Percentiles rank a stretch among this genome's conserved stretches.
phyloP scores from a whole-genome alignment of 2,888 invertebrate genomes.

The Euzetes globulus region DNA sequence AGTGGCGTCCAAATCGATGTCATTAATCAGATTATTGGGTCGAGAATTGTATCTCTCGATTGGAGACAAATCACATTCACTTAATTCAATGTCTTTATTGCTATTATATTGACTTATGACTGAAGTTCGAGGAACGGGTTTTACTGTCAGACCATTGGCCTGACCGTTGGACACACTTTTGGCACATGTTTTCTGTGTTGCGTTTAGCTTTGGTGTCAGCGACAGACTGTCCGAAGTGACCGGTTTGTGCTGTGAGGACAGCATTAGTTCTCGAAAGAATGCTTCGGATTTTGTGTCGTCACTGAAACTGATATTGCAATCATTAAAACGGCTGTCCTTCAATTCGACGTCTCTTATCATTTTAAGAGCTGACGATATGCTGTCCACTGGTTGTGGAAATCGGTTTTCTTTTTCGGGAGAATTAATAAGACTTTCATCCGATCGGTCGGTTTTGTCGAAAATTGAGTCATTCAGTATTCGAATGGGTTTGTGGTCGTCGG shows the following conservation, averaged over 20 bases:
- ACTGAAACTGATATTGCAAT: conserved; percentile 18
- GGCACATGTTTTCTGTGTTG: neutral
- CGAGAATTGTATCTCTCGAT: neutral
- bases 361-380: neutral
- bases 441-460: neutral
- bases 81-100: neutral
- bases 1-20: conserved; percentile 13
- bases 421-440: neutral
- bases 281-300: conserved; percentile 32
- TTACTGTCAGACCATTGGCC: neutral
- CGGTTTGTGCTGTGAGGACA: neutral
- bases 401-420: neutral
- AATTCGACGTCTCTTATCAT: neutral
- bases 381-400: neutral
- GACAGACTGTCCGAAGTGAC: neutral
- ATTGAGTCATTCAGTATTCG: neutral
- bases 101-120: neutral
- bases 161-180: neutral
- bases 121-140: neutral
- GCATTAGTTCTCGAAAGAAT: conserved; percentile 26
- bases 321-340: neutral
- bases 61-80: conserved; percentile 11
- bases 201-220: neutral
- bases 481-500: neutral
- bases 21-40: neutral